phyloP scores from a whole-genome alignment of 23 tunicate species.

The Halocynthia aurantium region DNA sequence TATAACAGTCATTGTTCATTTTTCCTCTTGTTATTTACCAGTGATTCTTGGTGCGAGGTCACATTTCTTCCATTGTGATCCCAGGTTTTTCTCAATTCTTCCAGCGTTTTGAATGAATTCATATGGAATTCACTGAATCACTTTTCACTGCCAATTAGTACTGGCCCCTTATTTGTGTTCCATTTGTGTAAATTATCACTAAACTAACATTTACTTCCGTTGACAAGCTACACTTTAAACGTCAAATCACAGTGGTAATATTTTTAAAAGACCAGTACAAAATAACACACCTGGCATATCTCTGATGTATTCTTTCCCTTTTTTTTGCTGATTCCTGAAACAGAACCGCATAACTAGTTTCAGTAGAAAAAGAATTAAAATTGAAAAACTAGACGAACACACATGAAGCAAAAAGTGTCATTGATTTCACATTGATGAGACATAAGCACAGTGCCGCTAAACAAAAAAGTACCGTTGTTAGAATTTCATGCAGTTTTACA shows the following conservation, averaged over 20 bases:
- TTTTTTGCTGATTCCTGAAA: conserved; percentile 83
- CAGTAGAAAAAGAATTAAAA: not conserved
- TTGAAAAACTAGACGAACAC: not conserved
- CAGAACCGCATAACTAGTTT: not conserved
- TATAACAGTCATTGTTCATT: no score
- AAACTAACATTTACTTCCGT: not conserved
- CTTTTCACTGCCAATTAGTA: no score
- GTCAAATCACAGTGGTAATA: no score
- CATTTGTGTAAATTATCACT: not conserved
- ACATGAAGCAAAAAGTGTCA: not conserved
- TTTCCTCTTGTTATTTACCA: no score
- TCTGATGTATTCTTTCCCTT: conserved; percentile 68
- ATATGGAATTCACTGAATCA: no score
- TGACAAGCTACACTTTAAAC: not conserved
- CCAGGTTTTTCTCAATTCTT: no score
- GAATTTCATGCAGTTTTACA: no score
- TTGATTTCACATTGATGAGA: not conserved
- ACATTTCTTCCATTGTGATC: no score
- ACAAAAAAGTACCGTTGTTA: no score
- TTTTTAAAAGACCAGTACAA: no score
- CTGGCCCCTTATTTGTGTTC: not conserved
- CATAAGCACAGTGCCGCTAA: not conserved
- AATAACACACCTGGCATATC: conserved; percentile 62
- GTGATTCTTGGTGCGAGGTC: no score
- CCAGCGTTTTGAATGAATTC: no score